A percentile compares a stretch with the other conserved stretches of the same genome.
Evolutionary conservation across 2,888 invertebrate species (phyloP).

Genomic region (Aphodius granarius): DNA sequence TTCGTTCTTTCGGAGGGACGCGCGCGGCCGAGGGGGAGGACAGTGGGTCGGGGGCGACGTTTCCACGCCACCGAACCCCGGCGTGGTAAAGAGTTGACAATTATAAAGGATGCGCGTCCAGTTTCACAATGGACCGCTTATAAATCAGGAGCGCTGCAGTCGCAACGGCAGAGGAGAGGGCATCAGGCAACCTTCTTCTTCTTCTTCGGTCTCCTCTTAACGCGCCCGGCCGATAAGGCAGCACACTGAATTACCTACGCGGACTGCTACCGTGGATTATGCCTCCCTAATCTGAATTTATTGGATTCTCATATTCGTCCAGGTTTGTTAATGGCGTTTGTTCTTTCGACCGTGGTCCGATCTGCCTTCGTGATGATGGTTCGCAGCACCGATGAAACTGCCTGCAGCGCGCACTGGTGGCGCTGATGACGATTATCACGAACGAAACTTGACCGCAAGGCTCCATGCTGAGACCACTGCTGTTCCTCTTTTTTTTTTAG

Average conservation of each 20-base stretch:
- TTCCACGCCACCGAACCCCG: neutral
- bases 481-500: neutral
- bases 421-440: neutral
- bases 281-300: constrained; percentile 52
- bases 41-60: neutral
- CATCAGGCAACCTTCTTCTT: constrained; percentile 38
- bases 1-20: neutral
- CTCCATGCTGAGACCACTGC: neutral
- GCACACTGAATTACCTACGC: constrained; percentile 39
- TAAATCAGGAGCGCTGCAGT: constrained; percentile 38
- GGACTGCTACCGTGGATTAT: constrained; percentile 52
- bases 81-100: constrained; percentile 22
- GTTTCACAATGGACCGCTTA: constrained; percentile 41
- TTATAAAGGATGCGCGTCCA: constrained; percentile 36
- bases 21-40: neutral
- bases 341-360: constrained; percentile 21
- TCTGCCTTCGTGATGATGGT: too few relatives aligned
- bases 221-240: constrained; percentile 38
- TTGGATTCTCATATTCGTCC: constrained; percentile 43
- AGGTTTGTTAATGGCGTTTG: constrained; percentile 34
- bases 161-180: neutral
- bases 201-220: constrained; percentile 33
- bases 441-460: too few relatives aligned
- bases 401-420: neutral
- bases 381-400: neutral